Percentiles rank a stretch among this genome's conserved stretches.
Conservation (phyloP, 1,140 invertebrate species). For the Bombus terrestris region DNA sequence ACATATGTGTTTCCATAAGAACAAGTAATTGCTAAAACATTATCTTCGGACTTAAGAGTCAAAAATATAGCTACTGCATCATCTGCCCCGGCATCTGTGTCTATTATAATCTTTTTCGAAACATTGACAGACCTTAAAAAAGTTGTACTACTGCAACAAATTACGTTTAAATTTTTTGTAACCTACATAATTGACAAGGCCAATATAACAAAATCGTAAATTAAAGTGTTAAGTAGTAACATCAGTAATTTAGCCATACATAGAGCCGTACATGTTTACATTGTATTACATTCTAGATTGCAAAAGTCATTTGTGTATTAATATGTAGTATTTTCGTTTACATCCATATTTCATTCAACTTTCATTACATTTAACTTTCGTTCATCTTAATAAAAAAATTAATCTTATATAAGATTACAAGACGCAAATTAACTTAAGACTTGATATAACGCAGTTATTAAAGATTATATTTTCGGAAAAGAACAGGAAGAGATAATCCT, state of each 20-base stretch:
- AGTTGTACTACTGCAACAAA: neutral
- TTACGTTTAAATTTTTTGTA: neutral
- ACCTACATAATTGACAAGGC: neutral
- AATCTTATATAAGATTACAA: no score
- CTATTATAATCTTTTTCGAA: slow-evolving; percentile 81
- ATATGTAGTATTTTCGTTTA: neutral
- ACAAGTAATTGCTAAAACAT: slow-evolving; percentile 85
- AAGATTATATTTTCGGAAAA: neutral
- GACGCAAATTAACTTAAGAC: no score
- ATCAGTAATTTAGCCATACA: neutral
- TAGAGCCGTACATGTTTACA: neutral
- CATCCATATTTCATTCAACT: no score
- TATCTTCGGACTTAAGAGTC: slow-evolving; percentile 74
- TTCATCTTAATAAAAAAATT: no score
- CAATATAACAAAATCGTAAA: neutral
- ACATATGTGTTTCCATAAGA: slow-evolving; percentile 85
- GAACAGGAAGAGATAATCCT: neutral
- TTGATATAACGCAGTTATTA: neutral
- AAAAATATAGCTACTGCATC: slow-evolving; percentile 84
- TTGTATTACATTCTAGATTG: neutral
- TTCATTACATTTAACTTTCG: no score
- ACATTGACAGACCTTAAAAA: neutral
- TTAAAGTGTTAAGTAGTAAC: neutral
- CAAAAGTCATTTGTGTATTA: neutral
- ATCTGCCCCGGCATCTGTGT: slow-evolving; percentile 84